Base-by-base conservation (phyloP, 2,888 invertebrate species). In the Megalurothrips usitatus region DNA sequence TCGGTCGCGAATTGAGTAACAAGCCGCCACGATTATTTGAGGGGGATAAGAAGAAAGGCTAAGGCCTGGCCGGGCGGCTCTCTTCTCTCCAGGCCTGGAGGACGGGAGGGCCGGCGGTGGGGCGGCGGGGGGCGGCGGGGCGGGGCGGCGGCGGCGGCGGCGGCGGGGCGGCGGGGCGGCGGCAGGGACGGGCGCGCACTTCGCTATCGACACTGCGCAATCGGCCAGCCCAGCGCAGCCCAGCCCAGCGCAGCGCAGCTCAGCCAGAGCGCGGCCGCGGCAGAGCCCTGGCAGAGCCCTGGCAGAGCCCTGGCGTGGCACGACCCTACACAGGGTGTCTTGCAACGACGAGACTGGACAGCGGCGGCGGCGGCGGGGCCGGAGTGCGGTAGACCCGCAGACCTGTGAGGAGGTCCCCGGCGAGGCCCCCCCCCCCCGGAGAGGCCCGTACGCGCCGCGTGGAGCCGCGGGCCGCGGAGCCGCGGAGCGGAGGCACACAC, bases 1-100 rank as follows among this genome's bases (percentile, higher is more conserved):
- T 75, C 68, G 68, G 68, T 26, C 68, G 68, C 68, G 68, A 75
- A 75, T 75, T 75, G 68, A 75, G 68, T 75, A 75, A 75, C 68
- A 75, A 75, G 68, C 68, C 68, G 68, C 26, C 23, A 11, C 68
- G 68, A 75, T 75, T 75, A 75, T 75, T 75, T 75, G 68, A 75
- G 26, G 12, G 68, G 68, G 68, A 75, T 75, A 75, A 58, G 58
- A 58, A 58, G 34, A 43, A 43, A 43, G 34, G 34, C 34, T 43
- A 43, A 75, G 68, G 68, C 68, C 23, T 26, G 26, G 68, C 68
- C 8, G 68, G 26, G 68, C 23, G 68, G 17, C 58, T 58, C 19
- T 58, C 68, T 68, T 58, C 58, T 52, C 52, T 58, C 14, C 34
- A 43, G 34, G 3, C 6, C 34, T 43, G 34, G 34, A 6, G 34